Base-by-base conservation (phyloP, 1,140 invertebrate species). In the Neuroterus valhalla region DNA sequence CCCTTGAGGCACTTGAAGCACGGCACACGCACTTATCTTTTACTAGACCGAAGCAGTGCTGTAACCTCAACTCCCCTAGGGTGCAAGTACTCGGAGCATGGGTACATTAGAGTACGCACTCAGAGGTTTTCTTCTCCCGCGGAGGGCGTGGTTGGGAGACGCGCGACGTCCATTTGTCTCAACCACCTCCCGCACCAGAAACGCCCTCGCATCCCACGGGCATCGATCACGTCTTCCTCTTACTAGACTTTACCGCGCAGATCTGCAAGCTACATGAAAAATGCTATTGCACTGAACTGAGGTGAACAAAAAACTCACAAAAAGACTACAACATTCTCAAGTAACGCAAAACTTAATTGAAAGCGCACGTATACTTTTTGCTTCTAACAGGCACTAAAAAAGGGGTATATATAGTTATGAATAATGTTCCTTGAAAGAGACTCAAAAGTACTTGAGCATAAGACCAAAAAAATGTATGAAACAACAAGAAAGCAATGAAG, bases 81-180 rank as follows among this genome's bases (percentile, higher is more conserved):
- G 73, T 72, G 78, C 76, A 78, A 75, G 70, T 71, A 67, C 77
- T 70, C 48, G 71, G 73, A 73, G 75, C 80, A 77, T 75, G 80
- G 75, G 78, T 77, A 77, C 81, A 81, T 81, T 81, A 77, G 71
- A 77, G 77, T 79, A 82, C 79, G 81, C 79, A 82, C 81, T 83
- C 78, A 67, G 79, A 70, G 68, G 71, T 79, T 87, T 82, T 87
- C 81, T 84, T 85, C 78, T 83, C 77, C 85, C 75, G 83, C 80
- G 80, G 78, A 84, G 84, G 89, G 89, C 89, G 89, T 90, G 89
- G 89, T 85, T 83, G 84, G 81, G 88, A 90, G 89, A 90, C 89
- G 89, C 89, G 89, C 89, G 89, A 90, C 89, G 89, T 90, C 89
- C 89, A 90, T 90, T 90, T 90, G 89, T 90, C 89, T 90, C 89